Evolutionary conservation across 2,797 vertebrate genomes (phyloP).

Genomic region (Melanogrammus aeglefinus): DNA sequence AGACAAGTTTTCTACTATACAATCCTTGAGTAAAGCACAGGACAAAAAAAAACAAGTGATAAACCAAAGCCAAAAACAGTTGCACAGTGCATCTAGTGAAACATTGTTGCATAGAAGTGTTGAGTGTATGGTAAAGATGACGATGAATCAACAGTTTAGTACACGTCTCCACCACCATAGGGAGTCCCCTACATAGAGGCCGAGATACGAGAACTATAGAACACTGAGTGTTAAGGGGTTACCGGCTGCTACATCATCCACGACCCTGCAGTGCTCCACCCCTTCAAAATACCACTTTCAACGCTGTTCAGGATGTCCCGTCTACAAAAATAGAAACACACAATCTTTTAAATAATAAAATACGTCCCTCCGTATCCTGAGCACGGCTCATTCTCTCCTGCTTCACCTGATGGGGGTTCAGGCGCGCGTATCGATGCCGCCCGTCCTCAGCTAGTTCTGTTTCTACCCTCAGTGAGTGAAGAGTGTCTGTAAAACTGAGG

Average conservation of each 20-base stretch:
- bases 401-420: not conserved
- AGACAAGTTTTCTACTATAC: not conserved
- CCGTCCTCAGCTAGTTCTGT: not conserved
- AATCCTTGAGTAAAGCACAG: slow-evolving; percentile 1
- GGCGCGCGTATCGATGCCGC: not conserved
- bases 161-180: not conserved
- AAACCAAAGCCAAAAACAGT: not conserved
- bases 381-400: not conserved
- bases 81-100: slow-evolving; percentile 17
- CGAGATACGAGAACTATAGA: not conserved
- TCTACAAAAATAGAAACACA: not conserved
- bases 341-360: slow-evolving; percentile 3
- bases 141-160: not conserved
- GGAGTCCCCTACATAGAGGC: not conserved
- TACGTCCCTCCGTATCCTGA: not conserved
- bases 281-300: not conserved
- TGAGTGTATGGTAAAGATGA: slow-evolving; percentile 17
- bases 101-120: slow-evolving; percentile 49
- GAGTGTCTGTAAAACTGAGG: slow-evolving; percentile 10
- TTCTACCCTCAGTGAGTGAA: not conserved
- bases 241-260: not conserved
- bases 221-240: not conserved
- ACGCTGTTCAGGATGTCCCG: not conserved
- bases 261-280: not conserved
- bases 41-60: not conserved